Base-by-base conservation (phyloP, 2,888 invertebrate genomes). In the Agonopterix subpropinquella region DNA sequence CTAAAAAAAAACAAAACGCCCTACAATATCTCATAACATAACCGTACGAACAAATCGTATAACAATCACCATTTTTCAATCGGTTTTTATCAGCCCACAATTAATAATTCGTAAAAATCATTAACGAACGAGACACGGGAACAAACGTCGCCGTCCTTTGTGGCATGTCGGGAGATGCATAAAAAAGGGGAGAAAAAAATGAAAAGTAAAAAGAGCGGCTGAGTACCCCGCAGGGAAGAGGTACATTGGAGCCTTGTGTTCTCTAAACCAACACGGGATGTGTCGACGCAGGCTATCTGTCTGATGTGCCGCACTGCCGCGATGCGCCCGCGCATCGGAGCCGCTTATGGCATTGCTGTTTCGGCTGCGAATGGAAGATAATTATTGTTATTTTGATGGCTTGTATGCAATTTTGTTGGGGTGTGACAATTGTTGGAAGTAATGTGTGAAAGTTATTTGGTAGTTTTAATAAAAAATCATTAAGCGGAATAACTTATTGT, bases 21-120 rank as follows among this genome's bases (percentile, higher is more conserved):
- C 41, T 11, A 36, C 49, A 15, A 52, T 49, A 47, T 47, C 49
- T 52, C 52, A 48, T 48, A 46, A 11, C 39, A 28, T 50, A 48
- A 48, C 47, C 36, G 41, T 45, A 45, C 63, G 58, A 65, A 74
- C 74, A 74, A 75, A 76, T 73, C 68, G 69, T 67, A 65, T 58
- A 63, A 66, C 75, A 65, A 75, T 77, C 72, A 75, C 73, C 79
- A 85, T 83, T 81, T 82, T 80, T 85, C 81, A 85, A 84, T 85
- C 80, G 74, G 61, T 77, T 80, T 79, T 78, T 80, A 80, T 79
- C 75, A 65, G 65, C 57, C 70, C 69, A 81, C 83, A 83, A 87
- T 88, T 88, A 87, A 87, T 88, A 87, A 85, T 82, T 77, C 84
- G 82, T 84, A 80, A 84, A 85, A 85, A 86, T 87, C 88, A 87